Conservation (phyloP, 2,797 vertebrate genomes). For the Hephaestus fuliginosus region DNA sequence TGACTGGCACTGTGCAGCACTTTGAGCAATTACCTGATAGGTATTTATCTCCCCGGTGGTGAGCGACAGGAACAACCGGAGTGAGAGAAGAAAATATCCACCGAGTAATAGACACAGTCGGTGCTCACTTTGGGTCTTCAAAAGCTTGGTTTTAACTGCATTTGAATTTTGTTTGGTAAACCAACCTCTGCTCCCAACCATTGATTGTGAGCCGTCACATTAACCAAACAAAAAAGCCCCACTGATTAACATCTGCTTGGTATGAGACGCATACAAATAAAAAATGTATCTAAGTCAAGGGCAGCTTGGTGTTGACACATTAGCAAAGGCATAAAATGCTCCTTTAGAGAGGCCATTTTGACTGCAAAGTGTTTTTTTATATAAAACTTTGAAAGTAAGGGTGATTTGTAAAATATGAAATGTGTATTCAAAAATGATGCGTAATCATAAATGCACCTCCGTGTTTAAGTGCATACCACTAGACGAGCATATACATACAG, state of each 20-base stretch:
- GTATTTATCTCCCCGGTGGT: constrained; percentile 25
- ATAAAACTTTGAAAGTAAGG: constrained; percentile 5
- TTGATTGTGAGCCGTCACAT: not conserved
- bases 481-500: constrained; percentile 9
- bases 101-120: not conserved
- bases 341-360: not conserved
- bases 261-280: too few species aligned
- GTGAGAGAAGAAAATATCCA: constrained; percentile 16
- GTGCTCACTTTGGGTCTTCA: not conserved
- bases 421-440: not conserved
- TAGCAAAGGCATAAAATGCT: not conserved
- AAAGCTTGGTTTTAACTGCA: not conserved
- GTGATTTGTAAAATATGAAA: not conserved
- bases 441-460: not conserved
- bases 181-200: not conserved
- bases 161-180: not conserved
- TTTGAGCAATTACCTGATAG: constrained; percentile 32
- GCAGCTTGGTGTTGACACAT: not conserved
- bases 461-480: not conserved
- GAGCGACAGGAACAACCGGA: constrained; percentile 18
- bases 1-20: not conserved
- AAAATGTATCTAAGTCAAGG: not conserved
- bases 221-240: not conserved
- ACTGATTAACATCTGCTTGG: too few species aligned
- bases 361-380: not conserved